Evolutionary conservation across 2,797 vertebrate genomes (phyloP), one percentile per base, ranked within the genome.

Genomic region (Danio albolineatus): DNA sequence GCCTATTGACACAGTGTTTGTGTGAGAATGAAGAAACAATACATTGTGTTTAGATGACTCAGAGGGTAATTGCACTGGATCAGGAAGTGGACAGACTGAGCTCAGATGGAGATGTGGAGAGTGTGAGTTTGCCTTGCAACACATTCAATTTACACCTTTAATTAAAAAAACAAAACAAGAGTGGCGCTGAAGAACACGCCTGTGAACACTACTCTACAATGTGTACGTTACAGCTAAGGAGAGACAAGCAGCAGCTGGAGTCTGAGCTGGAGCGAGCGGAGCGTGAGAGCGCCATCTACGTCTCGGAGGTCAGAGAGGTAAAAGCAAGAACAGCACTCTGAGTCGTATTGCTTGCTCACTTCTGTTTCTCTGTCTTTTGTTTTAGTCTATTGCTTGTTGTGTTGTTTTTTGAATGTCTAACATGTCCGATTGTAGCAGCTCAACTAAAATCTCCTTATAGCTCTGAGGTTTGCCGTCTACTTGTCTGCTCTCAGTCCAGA

Each of bases 231-330:
- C 43, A 94, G 94, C 79, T 94, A 79, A 92, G 88, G 88, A 86
- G 89, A 89, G 96, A 96, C 80, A 95, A 95, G 89, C 94, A 96
- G 84, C 96, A 97, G 84, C 94, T 99, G 92, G 96, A 97, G 90
- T 93, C 93, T 44, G 96, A 98, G 90, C 89, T 98, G 90, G 96
- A 97, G 91, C 94, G 95, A 87, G 97, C 97, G 9, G 97, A 98
- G 91, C 91, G 89, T n/a, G 96, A 99, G 88, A 96, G 96, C 64
- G 95, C 97, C 64, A 97, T 95, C 73, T 98, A 98, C 75, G 96
- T 98, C 89, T 96, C 94, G 2, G 97, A 98, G 92, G 96, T 99
- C 89, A 91, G 95, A 95, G 97, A 98, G 96, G 97, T 99, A 92
- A 92, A 93, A 28, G 74, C 62, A 41, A 1, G 10, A 44, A 10